These are phyloP conservation scores for Drosophila eohydei DNA, from an alignment of 2,888 invertebrate species.

Conservation along the genomic window DNA sequence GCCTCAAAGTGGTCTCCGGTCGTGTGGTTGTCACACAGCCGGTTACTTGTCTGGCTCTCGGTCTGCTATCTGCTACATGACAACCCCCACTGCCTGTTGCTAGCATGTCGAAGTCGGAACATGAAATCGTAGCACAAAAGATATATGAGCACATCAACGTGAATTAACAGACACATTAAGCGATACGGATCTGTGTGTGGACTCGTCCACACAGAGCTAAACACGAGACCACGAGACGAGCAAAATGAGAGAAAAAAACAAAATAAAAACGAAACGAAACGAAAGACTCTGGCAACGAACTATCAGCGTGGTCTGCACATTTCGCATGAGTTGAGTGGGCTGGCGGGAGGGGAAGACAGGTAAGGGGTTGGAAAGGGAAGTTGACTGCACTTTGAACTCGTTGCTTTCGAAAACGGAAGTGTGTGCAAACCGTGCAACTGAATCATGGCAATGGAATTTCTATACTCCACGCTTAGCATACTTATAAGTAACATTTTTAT, in stretches of 20 bases:
- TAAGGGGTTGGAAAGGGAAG: not conserved
- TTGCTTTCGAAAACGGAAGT: conserved; percentile 66
- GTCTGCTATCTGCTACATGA: conserved; percentile 22
- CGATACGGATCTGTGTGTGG: conserved; percentile 70
- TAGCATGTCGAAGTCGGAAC: conserved; percentile 66
- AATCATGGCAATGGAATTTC: conserved; percentile 65
- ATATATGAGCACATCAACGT: conserved; percentile 80
- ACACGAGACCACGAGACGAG: conserved; percentile 60
- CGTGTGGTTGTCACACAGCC: conserved; percentile 41
- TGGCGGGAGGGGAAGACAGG: not conserved
- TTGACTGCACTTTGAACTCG: conserved; percentile 55
- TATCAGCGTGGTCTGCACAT: conserved; percentile 20
- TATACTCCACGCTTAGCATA: conserved; percentile 49
- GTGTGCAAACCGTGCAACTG: conserved; percentile 37
- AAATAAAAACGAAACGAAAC: conserved; percentile 40
- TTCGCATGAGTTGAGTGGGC: not conserved
- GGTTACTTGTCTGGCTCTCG: conserved; percentile 36
- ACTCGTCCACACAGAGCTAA: conserved; percentile 46
- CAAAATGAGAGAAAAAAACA: conserved; percentile 15
- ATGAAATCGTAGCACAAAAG: conserved; percentile 74
- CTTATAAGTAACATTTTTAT: conserved; percentile 62
- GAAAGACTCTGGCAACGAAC: conserved; percentile 78
- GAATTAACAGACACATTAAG: conserved; percentile 80
- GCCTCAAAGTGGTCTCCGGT: conserved; percentile 52
- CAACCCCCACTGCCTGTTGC: conserved; percentile 10